Evolutionary conservation across 2,797 vertebrate species (phyloP).

Genomic region (Fistularia tabacaria): DNA sequence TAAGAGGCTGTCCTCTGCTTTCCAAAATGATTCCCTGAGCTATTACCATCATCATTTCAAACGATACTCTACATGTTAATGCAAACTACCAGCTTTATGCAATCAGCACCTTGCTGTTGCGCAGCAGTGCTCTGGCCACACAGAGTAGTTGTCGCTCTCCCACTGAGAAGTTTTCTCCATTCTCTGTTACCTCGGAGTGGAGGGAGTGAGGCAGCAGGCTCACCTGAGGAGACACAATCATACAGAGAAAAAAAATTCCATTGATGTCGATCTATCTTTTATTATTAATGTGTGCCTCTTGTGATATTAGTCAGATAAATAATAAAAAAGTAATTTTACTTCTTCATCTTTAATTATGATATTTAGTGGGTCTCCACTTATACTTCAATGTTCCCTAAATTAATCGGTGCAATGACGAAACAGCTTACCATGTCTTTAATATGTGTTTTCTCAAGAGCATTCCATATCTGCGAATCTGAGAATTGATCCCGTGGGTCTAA

Average conservation of each 20-base stretch:
- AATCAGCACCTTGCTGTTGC: slow-evolving; percentile 79
- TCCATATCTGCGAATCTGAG: slow-evolving; percentile 82
- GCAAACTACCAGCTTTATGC: slow-evolving; percentile 14
- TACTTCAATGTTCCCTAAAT: too few relatives aligned
- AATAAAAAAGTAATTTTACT: too few relatives aligned
- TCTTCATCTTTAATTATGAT: too few relatives aligned
- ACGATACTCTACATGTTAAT: slow-evolving; percentile 20
- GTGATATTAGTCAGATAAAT: too few relatives aligned
- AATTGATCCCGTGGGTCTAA: slow-evolving; percentile 80
- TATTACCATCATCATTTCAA: slow-evolving; percentile 10
- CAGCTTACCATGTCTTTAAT: slow-evolving; percentile 78
- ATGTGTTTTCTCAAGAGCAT: slow-evolving; percentile 79
- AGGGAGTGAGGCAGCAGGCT: slow-evolving; percentile 75
- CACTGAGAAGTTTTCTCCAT: slow-evolving; percentile 85
- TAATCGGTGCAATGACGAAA: neutral
- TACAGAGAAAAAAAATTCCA: slow-evolving; percentile 1
- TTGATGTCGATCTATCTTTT: too few relatives aligned
- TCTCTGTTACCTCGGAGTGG: slow-evolving; percentile 79
- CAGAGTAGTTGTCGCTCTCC: slow-evolving; percentile 85
- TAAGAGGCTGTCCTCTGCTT: slow-evolving; percentile 5
- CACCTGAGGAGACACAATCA: slow-evolving; percentile 63
- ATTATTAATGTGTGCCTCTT: too few relatives aligned
- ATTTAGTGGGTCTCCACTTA: too few relatives aligned
- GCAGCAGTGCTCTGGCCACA: slow-evolving; percentile 80
- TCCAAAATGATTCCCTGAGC: slow-evolving; percentile 8